Conservation (phyloP, 2,888 invertebrate genomes). For the Taenaris catops region DNA sequence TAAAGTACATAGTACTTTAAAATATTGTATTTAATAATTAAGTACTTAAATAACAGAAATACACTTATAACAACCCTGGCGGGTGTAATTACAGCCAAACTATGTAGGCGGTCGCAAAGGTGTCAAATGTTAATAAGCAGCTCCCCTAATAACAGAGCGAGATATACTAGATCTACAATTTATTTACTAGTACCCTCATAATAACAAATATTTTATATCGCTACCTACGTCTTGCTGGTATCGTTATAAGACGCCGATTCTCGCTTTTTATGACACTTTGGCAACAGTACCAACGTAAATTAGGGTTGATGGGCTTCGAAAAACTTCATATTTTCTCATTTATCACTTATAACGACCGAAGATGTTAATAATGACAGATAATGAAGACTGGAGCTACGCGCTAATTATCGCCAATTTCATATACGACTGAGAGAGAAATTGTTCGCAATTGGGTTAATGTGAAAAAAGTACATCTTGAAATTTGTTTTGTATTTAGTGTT, state of each 20-base stretch:
- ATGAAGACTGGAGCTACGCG: constrained; percentile 11
- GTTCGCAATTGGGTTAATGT: constrained; percentile 20
- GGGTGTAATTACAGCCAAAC: too few relatives aligned
- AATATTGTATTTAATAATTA: too few relatives aligned
- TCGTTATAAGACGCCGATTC: too few relatives aligned
- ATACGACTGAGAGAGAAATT: constrained; percentile 14
- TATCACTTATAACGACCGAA: constrained; percentile 9
- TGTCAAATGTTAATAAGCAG: constrained; percentile 41
- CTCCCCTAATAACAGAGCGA: constrained; percentile 28
- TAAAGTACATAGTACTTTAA: too few relatives aligned
- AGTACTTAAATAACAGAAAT: too few relatives aligned
- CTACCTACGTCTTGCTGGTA: too few relatives aligned
- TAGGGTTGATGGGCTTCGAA: constrained; percentile 5
- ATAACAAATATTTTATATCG: too few relatives aligned
- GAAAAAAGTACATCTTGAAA: constrained; percentile 15
- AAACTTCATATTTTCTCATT: constrained; percentile 9
- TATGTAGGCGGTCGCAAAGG: constrained; percentile 27
- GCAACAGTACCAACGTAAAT: constrained; percentile 2
- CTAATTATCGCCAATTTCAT: constrained; percentile 16
- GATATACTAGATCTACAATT: too few relatives aligned
- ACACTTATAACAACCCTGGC: too few relatives aligned
- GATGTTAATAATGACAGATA: constrained; percentile 10
- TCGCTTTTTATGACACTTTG: too few relatives aligned
- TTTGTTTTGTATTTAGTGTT: too few relatives aligned
- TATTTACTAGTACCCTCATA: not conserved